phyloP scores from a whole-genome alignment of 1,140 invertebrate genomes.

The Copidosoma floridanum region DNA sequence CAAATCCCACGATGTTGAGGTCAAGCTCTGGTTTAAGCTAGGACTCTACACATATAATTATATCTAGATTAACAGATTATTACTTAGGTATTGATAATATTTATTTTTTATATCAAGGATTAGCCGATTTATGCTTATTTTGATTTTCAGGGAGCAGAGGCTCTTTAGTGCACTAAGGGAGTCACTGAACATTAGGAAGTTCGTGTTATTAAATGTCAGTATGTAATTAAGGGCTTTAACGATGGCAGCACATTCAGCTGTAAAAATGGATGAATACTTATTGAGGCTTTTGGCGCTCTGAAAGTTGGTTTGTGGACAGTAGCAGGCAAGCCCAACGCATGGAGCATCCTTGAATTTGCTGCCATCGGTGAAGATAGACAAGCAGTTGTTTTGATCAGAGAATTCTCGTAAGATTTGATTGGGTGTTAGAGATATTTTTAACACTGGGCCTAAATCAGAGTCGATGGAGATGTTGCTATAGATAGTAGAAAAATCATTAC shows the following conservation, averaged over 20 bases:
- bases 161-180: not conserved
- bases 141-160: not conserved
- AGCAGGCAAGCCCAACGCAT: not conserved
- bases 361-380: not conserved
- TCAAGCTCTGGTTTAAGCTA: not conserved
- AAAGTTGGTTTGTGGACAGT: not conserved
- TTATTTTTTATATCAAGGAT: not conserved
- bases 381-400: not conserved
- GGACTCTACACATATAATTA: not conserved
- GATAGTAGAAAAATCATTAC: not conserved
- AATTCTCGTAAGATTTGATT: not conserved
- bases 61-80: not conserved
- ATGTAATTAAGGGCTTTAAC: too few relatives aligned
- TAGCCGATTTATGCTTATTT: not conserved
- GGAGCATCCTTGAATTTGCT: not conserved
- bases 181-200: not conserved
- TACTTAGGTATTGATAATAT: not conserved
- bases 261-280: not conserved
- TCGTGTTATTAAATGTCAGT: too few relatives aligned
- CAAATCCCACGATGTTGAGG: not conserved
- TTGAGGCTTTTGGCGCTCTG: not conserved
- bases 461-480: not conserved
- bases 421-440: not conserved
- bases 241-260: too few relatives aligned
- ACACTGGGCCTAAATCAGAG: not conserved